Percentiles rank a stretch among this genome's conserved stretches.
These are phyloP conservation scores for Synanceia verrucosa DNA, from an alignment of 2,797 vertebrate species.

Conservation along the genomic window DNA sequence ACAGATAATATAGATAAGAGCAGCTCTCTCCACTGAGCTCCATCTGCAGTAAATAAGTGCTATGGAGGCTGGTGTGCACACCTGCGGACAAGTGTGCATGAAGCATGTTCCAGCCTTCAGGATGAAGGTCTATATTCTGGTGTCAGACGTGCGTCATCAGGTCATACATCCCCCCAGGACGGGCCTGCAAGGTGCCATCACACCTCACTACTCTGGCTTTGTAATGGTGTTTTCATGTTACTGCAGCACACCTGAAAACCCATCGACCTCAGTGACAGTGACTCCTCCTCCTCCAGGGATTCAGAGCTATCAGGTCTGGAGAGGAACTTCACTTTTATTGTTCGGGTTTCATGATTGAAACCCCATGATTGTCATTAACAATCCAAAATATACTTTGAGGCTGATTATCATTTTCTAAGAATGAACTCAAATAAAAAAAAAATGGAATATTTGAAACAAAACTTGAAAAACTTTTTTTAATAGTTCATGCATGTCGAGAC, in stretches of 20 bases:
- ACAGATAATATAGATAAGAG: background rate
- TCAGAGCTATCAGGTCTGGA: background rate
- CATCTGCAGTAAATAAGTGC: background rate
- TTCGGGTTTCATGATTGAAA: background rate
- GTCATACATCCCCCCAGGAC: background rate
- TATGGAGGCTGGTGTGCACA: background rate
- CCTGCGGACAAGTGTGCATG: background rate
- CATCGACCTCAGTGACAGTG: background rate
- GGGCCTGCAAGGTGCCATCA: slow-evolving; percentile 20
- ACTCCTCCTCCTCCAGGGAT: background rate
- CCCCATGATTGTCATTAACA: background rate
- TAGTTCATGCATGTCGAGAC: background rate
- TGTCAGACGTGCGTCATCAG: slow-evolving; percentile 35
- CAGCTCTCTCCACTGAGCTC: background rate
- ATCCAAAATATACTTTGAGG: background rate
- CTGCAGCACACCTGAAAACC: background rate
- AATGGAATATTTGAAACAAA: background rate
- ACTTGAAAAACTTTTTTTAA: too few relatives aligned
- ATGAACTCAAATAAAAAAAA: too few relatives aligned
- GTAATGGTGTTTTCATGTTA: background rate
- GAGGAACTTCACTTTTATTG: background rate
- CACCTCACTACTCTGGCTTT: slow-evolving; percentile 23
- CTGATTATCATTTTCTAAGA: background rate
- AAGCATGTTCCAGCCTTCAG: slow-evolving; percentile 15
- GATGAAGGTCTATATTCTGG: slow-evolving; percentile 34